phyloP scores from a whole-genome alignment of 35 echinoderm and acorn worm species.

The Amphiura filiformis region DNA sequence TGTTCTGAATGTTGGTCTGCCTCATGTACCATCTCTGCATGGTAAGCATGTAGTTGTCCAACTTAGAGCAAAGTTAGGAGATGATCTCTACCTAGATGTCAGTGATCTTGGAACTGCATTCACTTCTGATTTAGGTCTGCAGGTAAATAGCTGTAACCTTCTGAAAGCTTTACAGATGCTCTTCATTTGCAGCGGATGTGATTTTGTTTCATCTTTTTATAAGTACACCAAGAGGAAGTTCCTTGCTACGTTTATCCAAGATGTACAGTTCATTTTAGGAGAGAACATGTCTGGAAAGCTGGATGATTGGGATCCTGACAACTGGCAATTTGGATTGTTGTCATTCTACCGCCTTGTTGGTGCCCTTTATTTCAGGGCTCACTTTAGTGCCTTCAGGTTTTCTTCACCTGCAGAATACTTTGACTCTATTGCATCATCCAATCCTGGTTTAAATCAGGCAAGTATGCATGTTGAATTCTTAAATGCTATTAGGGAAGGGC shows the following conservation, averaged over 20 bases:
- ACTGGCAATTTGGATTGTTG: constrained; percentile 8
- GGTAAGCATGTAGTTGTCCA: constrained; percentile 29
- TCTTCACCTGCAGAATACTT: constrained; percentile 1
- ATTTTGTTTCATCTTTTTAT: constrained; percentile 30
- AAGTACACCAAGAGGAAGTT: constrained; percentile 1
- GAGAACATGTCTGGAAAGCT: background rate
- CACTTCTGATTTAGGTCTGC: constrained; percentile 8
- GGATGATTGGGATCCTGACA: background rate
- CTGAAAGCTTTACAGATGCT: constrained; percentile 5
- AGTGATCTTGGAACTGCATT: background rate
- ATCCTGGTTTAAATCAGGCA: background rate
- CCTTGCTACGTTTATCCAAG: constrained; percentile 9
- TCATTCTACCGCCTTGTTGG: constrained; percentile 35
- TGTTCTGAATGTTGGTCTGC: constrained; percentile 18
- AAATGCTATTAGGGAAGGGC: constrained; percentile 23
- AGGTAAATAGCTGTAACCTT: background rate
- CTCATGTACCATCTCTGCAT: background rate
- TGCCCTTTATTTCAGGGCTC: constrained; percentile 32
- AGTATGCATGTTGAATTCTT: background rate
- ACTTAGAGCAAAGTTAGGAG: background rate
- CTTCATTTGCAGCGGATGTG: constrained; percentile 23
- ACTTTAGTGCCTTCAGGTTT: constrained; percentile 15
- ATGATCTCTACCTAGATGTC: constrained; percentile 25
- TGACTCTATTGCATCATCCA: background rate
- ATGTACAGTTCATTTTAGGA: constrained; percentile 38